Evolutionary conservation across 2,888 invertebrate genomes (phyloP).

Genomic region (Orthosia cruda): DNA sequence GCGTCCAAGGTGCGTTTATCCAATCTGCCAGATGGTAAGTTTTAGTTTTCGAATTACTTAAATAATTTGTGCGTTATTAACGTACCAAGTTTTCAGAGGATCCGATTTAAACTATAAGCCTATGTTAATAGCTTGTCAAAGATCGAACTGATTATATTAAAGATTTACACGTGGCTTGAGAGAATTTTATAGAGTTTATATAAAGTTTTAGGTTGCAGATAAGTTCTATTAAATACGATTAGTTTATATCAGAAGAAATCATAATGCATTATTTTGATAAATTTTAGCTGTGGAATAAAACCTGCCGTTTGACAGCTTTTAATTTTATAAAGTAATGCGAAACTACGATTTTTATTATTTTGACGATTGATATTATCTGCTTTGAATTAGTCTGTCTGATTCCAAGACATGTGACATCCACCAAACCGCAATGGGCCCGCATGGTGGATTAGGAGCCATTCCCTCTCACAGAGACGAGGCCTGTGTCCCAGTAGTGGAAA

Average conservation of each 20-base stretch:
- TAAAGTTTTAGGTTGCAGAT: not conserved
- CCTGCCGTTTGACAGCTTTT: too few relatives aligned
- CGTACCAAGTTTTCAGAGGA: slow-evolving; percentile 49
- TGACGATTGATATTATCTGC: too few relatives aligned
- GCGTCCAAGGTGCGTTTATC: slow-evolving; percentile 39
- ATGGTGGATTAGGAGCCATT: too few relatives aligned
- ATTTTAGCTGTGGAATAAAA: too few relatives aligned
- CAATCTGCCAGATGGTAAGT: slow-evolving; percentile 34
- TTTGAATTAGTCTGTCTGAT: too few relatives aligned
- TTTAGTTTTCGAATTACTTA: slow-evolving; percentile 45
- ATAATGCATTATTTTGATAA: not conserved
- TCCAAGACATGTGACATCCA: too few relatives aligned
- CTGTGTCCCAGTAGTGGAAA: too few relatives aligned
- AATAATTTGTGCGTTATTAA: slow-evolving; percentile 8
- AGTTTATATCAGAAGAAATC: too few relatives aligned
- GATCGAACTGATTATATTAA: slow-evolving; percentile 32
- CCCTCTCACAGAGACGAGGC: too few relatives aligned
- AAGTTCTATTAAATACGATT: not conserved
- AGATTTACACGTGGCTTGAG: slow-evolving; percentile 23
- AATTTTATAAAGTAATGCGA: too few relatives aligned
- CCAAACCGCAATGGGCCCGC: too few relatives aligned
- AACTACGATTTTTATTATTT: too few relatives aligned
- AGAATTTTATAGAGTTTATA: not conserved
- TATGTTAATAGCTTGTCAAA: slow-evolving; percentile 50
- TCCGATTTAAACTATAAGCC: slow-evolving; percentile 45